Evolutionary conservation across 2,797 vertebrate genomes (phyloP).

Genomic region (Eptatretus atami): DNA sequence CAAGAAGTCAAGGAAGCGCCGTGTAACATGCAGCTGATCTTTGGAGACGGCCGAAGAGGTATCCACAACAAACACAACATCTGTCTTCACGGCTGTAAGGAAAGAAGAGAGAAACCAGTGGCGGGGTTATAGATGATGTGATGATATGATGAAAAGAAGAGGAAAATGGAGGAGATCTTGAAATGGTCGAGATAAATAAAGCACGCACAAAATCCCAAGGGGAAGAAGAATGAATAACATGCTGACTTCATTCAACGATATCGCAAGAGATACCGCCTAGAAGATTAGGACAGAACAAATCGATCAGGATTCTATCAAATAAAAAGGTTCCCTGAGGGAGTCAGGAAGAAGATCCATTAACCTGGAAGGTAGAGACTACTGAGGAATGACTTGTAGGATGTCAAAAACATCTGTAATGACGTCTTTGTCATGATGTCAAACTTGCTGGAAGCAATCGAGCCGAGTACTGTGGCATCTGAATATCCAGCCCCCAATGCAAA

Average conservation of each 20-base stretch:
- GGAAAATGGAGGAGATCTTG: too few relatives aligned
- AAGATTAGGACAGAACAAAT: too few relatives aligned
- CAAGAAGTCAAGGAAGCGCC: neutral
- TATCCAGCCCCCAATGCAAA: slow-evolving; percentile 3
- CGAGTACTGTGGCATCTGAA: neutral
- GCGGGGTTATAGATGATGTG: too few relatives aligned
- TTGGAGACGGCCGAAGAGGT: neutral
- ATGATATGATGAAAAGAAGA: too few relatives aligned
- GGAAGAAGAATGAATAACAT: too few relatives aligned
- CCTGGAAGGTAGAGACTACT: neutral
- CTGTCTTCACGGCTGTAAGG: neutral
- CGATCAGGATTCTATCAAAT: too few relatives aligned
- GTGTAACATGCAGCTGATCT: neutral
- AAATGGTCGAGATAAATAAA: too few relatives aligned
- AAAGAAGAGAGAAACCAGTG: neutral
- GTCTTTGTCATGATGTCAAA: neutral
- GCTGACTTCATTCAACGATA: too few relatives aligned
- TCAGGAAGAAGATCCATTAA: neutral
- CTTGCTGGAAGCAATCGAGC: neutral
- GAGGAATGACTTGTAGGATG: neutral
- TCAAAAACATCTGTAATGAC: neutral
- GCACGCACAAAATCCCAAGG: too few relatives aligned
- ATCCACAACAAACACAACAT: slow-evolving; percentile 1
- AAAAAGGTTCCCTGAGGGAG: too few relatives aligned
- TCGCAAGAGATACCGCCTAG: too few relatives aligned